Evolutionary conservation across 2,113 vertebrate genomes (phyloP).

Genomic region (Orcinus orca): DNA sequence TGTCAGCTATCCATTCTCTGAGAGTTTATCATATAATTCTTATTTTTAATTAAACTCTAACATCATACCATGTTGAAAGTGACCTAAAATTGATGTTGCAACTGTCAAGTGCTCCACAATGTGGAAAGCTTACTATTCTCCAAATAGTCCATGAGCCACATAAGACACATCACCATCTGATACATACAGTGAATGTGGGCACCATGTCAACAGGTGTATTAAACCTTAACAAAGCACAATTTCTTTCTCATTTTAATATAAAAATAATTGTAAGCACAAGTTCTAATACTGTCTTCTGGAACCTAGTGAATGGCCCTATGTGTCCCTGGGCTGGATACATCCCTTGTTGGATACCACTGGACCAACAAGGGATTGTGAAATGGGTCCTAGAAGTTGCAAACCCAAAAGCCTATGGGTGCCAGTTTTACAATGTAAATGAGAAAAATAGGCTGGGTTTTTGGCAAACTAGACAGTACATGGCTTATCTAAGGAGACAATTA

Average conservation of each 20-base stretch:
- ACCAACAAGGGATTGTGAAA: neutral
- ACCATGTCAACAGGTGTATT: neutral
- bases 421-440: neutral
- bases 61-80: neutral
- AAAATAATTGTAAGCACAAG: neutral
- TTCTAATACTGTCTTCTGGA: neutral
- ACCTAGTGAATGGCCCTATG: neutral
- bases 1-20: neutral
- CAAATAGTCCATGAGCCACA: neutral
- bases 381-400: neutral
- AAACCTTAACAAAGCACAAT: neutral
- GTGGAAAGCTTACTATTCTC: neutral
- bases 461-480: neutral
- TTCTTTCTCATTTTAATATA: neutral
- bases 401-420: neutral
- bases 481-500: neutral
- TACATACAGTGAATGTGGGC: neutral
- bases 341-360: neutral
- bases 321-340: neutral
- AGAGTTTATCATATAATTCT: neutral
- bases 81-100: neutral
- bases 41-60: neutral
- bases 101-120: neutral
- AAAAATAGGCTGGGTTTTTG: neutral
- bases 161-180: neutral